Evolutionary conservation across 1,140 invertebrate species (phyloP), one percentile per base, ranked within the genome.

Genomic region (Lepidurus couesii): DNA sequence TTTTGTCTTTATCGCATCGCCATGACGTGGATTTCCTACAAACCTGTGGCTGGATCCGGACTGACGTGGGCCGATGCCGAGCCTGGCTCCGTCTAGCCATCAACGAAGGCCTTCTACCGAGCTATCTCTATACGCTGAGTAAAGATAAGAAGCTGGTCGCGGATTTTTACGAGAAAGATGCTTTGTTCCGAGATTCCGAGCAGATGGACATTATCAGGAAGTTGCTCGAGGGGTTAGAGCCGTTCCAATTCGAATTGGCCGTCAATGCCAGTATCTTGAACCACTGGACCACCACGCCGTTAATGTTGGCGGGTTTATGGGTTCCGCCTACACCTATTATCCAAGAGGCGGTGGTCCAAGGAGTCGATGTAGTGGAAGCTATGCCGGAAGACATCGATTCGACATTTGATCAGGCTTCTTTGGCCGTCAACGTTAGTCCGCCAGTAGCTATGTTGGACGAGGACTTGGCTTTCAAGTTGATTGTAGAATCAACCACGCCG

Each of bases 201-300:
- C 86, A 90, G n/a, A 85, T 94, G 45, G 93, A 95, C 83, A 89
- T 95, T 1, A 89, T 92, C 8, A 89, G 92, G 81, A 88, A 89
- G 81, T 86, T 93, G 7, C 86, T 96, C 53, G 90, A 93, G 83
- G 93, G 91, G 47, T 84, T 96, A n/a, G 92, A 94, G 82, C 86
- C 88, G 42, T 90, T 91, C 83, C 85, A 88, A 42, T 97, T 98
- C 83, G 88, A 92, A 79, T 78, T 77, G 77, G 92, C 93, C 3
- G 92, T 89, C 80, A 97, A 97, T 87, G 94, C 93, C 0, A 95
- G 92, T 83, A 84, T 96, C 8, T 85, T 98, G 0, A 98, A 98
- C 85, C 89, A 89, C 53, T 98, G 96, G 96, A 91, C 91, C 0
- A 90, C 90, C 80, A 90, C 90, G n/a, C 92, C 95, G 2, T 84